A percentile compares a stretch with the other conserved stretches of the same genome.
Evolutionary conservation across 1,140 invertebrate species (phyloP).

Genomic region (Hyposmocoma kahamanoa): DNA sequence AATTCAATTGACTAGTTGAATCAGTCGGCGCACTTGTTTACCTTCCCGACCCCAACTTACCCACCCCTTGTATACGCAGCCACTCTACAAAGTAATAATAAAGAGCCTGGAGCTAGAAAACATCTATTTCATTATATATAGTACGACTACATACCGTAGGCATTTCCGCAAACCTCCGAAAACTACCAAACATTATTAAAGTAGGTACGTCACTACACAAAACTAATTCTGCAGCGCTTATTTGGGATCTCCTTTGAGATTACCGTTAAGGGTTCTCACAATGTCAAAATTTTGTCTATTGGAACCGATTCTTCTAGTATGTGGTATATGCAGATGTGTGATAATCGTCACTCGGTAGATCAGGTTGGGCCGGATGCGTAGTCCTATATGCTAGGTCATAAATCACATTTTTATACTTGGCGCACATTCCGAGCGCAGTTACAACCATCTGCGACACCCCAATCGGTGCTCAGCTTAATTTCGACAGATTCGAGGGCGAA

Average conservation of each 20-base stretch:
- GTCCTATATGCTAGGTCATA: slow-evolving; percentile 40
- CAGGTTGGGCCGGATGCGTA: slow-evolving; percentile 34
- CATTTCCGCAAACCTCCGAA: slow-evolving; percentile 54
- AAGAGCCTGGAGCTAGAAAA: slow-evolving; percentile 70
- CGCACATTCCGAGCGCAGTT: slow-evolving; percentile 50
- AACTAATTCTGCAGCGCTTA: slow-evolving; percentile 55
- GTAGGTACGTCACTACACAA: slow-evolving; percentile 51
- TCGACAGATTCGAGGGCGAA: slow-evolving; percentile 45
- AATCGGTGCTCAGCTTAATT: slow-evolving; percentile 51
- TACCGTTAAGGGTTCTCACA: slow-evolving; percentile 24
- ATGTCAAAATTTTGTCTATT: slow-evolving; percentile 4
- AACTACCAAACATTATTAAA: slow-evolving; percentile 63
- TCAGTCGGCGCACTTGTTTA: slow-evolving; percentile 60
- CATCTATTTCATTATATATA: slow-evolving; percentile 63
- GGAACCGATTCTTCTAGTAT: slow-evolving; percentile 13
- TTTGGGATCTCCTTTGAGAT: slow-evolving; percentile 39
- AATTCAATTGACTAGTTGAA: slow-evolving; percentile 51
- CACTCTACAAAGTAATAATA: slow-evolving; percentile 67
- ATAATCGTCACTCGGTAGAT: slow-evolving; percentile 23
- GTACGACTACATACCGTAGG: slow-evolving; percentile 37
- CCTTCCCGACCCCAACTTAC: slow-evolving; percentile 42
- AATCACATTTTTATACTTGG: slow-evolving; percentile 64
- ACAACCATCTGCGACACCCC: slow-evolving; percentile 58
- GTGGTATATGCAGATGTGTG: slow-evolving; percentile 25
- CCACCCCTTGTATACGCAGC: slow-evolving; percentile 38